Conservation (phyloP, 2,888 invertebrate genomes). For the Drosophila peninsularis region DNA sequence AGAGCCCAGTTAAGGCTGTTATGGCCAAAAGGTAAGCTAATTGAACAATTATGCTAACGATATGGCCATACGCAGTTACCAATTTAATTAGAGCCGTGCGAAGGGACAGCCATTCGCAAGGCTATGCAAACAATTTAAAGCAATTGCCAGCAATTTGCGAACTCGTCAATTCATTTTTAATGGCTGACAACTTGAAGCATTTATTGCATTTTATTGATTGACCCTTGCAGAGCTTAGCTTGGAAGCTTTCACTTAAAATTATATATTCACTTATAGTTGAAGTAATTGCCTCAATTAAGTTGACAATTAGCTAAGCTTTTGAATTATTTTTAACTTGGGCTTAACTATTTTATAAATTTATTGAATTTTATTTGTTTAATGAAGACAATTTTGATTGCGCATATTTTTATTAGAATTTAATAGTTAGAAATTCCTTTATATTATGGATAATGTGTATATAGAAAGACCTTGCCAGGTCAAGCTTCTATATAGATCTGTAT, state of each 20-base stretch:
- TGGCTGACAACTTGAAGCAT: background rate
- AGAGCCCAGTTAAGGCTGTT: constrained; percentile 10
- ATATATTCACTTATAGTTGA: no score
- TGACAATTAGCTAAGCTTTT: background rate
- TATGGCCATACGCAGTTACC: constrained; percentile 29
- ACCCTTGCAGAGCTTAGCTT: no score
- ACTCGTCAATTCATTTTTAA: background rate
- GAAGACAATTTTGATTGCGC: no score
- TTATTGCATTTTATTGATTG: background rate
- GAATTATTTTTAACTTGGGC: background rate
- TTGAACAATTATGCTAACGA: constrained; percentile 57
- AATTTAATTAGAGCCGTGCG: constrained; percentile 10
- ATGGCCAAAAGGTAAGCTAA: constrained; percentile 37
- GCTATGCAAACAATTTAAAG: constrained; percentile 11
- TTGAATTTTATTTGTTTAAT: background rate
- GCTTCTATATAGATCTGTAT: background rate
- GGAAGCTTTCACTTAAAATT: no score
- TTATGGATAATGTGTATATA: no score
- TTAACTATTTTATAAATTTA: background rate
- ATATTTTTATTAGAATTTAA: background rate
- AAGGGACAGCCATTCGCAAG: background rate
- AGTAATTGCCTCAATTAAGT: background rate
- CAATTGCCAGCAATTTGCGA: background rate
- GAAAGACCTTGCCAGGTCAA: no score
- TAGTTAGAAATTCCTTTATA: no score